Conservation (phyloP, 2,113 vertebrate genomes). For the Odocoileus virginianus region DNA sequence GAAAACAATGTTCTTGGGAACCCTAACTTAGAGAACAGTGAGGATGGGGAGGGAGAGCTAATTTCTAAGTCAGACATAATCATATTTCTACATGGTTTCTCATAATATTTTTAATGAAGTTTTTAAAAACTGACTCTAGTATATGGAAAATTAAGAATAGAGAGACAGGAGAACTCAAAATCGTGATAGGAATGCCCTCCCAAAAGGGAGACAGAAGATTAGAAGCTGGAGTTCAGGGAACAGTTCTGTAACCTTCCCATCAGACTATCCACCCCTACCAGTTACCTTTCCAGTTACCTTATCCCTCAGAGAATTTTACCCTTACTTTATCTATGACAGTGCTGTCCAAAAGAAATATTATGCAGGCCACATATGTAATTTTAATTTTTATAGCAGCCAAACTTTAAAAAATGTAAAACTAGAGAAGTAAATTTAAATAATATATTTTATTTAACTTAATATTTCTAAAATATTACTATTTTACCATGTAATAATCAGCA, state of each 20-base stretch:
- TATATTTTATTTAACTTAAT: neutral
- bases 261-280: neutral
- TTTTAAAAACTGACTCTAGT: neutral
- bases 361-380: neutral
- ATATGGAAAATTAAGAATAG: constrained; percentile 4
- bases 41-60: neutral
- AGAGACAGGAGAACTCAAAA: neutral
- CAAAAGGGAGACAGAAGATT: neutral
- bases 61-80: neutral
- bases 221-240: neutral
- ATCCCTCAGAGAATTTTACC: neutral
- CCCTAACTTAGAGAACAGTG: neutral
- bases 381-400: neutral
- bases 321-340: neutral
- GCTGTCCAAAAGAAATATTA: constrained; percentile 8
- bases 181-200: neutral
- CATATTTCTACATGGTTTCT: constrained; percentile 23
- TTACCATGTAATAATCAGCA: neutral
- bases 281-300: neutral
- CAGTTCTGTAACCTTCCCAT: neutral
- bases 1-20: neutral
- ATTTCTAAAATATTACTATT: neutral
- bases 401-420: neutral
- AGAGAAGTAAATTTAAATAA: constrained; percentile 15
- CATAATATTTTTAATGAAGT: constrained; percentile 34